A percentile compares a stretch with the other conserved stretches of the same genome.
Conservation (phyloP, 2,888 invertebrate species). For the Apotomis turbidana region DNA sequence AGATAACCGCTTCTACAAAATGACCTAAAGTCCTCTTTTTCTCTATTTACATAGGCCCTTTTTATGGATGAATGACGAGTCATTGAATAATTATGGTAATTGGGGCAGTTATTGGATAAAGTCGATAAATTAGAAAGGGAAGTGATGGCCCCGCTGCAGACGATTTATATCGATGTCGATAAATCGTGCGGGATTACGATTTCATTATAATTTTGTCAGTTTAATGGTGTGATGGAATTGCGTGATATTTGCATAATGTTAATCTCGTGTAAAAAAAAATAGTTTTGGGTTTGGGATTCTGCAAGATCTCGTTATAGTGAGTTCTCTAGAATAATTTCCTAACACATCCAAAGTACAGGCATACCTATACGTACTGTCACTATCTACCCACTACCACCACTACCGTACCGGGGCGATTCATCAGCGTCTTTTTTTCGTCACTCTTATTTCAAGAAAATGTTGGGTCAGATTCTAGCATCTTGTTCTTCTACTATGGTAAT, state of each 20-base stretch:
- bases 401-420: no score
- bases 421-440: no score
- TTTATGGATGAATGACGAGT: constrained; percentile 57
- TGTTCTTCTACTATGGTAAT: no score
- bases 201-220: constrained; percentile 33
- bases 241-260: background rate
- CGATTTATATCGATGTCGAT: constrained; percentile 63
- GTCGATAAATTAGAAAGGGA: constrained; percentile 60
- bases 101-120: constrained; percentile 62
- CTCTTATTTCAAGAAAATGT: no score
- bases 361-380: no score
- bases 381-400: no score
- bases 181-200: constrained; percentile 44
- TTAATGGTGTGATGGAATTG: constrained; percentile 28
- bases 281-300: background rate
- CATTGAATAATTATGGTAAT: constrained; percentile 79
- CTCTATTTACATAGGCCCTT: background rate
- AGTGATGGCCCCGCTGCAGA: constrained; percentile 57
- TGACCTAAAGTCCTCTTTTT: background rate
- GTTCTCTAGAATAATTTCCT: no score
- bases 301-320: background rate
- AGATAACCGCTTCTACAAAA: constrained; percentile 7
- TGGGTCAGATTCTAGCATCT: no score
- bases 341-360: no score
- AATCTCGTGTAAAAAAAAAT: background rate